Conservation (phyloP, 2,797 vertebrate genomes). For the Protonibea diacanthus region DNA sequence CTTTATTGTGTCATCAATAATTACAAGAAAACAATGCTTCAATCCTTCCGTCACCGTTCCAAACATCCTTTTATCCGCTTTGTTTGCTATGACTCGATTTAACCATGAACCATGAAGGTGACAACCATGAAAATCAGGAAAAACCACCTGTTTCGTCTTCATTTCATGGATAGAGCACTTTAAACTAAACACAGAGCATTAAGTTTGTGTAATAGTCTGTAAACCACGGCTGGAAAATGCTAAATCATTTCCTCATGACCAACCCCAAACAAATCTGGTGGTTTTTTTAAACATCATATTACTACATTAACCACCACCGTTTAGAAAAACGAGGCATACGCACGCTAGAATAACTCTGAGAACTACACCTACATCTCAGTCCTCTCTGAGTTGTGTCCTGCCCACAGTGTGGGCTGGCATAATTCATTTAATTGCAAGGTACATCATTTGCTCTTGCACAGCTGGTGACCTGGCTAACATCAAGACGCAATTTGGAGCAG, state of each 20-base stretch:
- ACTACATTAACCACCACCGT: neutral
- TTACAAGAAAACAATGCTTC: neutral
- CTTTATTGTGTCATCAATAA: too few relatives aligned
- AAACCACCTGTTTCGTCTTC: neutral
- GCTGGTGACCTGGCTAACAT: slow-evolving; percentile 28
- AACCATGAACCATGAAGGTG: neutral
- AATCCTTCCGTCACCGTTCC: neutral
- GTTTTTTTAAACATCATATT: neutral
- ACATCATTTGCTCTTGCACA: slow-evolving; percentile 24
- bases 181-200: slow-evolving; percentile 3
- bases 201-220: neutral
- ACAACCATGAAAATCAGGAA: neutral
- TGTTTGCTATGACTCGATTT: neutral
- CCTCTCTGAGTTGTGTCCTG: slow-evolving; percentile 7
- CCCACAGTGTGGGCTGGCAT: slow-evolving; percentile 11
- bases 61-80: neutral
- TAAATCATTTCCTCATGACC: neutral
- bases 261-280: neutral
- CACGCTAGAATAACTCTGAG: neutral
- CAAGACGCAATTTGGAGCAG: slow-evolving; percentile 37
- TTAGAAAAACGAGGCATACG: neutral
- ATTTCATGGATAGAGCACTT: slow-evolving; percentile 5
- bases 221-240: slow-evolving; percentile 12
- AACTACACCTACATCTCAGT: slow-evolving; percentile 13
- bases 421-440: slow-evolving; percentile 35